These are phyloP conservation scores for Dallia pectoralis DNA, from an alignment of 2,797 vertebrate species.

Conservation along the genomic window DNA sequence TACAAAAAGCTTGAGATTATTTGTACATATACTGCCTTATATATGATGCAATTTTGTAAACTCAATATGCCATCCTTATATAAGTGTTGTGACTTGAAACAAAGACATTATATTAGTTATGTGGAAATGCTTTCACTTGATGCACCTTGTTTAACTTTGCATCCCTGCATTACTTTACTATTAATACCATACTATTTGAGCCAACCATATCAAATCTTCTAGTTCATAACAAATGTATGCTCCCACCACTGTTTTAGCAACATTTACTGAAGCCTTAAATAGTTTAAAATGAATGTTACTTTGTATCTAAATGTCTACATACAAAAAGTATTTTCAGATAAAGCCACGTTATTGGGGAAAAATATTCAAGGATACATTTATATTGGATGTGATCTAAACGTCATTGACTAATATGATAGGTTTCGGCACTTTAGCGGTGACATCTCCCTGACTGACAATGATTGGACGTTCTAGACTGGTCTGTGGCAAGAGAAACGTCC, in stretches of 20 bases:
- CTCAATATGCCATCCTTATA: too few relatives aligned
- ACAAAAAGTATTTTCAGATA: slow-evolving; percentile 43
- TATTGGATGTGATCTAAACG: slow-evolving; percentile 68
- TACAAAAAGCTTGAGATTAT: too few relatives aligned
- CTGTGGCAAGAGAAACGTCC: slow-evolving; percentile 66
- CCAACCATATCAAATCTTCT: too few relatives aligned
- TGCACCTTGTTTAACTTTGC: too few relatives aligned
- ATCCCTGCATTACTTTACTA: too few relatives aligned
- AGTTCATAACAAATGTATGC: neutral
- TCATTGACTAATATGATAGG: slow-evolving; percentile 85
- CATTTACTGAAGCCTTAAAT: neutral
- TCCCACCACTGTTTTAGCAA: neutral
- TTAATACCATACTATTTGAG: too few relatives aligned
- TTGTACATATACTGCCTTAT: too few relatives aligned
- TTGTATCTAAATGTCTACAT: neutral
- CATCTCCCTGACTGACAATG: slow-evolving; percentile 68
- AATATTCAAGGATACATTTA: neutral
- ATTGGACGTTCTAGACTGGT: slow-evolving; percentile 65
- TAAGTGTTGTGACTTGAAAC: too few relatives aligned
- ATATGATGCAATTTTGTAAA: too few relatives aligned
- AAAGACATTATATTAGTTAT: too few relatives aligned
- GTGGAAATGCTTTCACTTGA: too few relatives aligned
- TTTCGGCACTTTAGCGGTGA: slow-evolving; percentile 73
- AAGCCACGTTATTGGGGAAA: slow-evolving; percentile 39
- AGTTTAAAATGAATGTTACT: neutral